Percentiles rank a stretch among this genome's conserved stretches.
phyloP scores from a whole-genome alignment of 1,140 invertebrate species.

The Gryllus bimaculatus region DNA sequence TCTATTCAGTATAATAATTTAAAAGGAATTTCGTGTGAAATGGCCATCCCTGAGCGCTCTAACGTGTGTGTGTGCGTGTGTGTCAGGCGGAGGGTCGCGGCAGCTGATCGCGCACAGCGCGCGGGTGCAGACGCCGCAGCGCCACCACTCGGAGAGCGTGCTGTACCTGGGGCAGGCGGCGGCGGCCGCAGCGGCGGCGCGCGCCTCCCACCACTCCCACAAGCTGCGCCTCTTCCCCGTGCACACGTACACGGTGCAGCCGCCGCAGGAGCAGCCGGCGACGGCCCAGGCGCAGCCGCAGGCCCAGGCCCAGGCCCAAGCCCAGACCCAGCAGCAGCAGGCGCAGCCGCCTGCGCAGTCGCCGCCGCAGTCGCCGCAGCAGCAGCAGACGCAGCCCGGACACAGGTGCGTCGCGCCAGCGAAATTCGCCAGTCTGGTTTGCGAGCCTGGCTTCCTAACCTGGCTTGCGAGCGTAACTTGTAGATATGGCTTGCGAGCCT shows the following conservation, averaged over 20 bases:
- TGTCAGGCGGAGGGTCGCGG: conserved; percentile 27
- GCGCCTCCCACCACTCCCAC: conserved; percentile 34
- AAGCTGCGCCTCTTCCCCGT: conserved; percentile 42
- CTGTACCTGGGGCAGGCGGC: conserved; percentile 46
- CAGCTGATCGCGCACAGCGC: conserved; percentile 71
- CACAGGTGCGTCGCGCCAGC: not conserved
- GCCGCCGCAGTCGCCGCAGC: not conserved
- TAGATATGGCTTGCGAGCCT: no score
- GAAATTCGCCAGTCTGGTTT: no score
- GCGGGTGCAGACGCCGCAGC: conserved; percentile 65
- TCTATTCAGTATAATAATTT: no score
- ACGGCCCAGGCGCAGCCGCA: conserved; percentile 7
- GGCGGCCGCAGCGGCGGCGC: conserved; percentile 23
- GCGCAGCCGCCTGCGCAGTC: not conserved
- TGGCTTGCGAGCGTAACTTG: no score
- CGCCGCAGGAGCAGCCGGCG: conserved; percentile 27
- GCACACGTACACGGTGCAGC: conserved; percentile 47
- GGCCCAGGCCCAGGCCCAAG: not conserved
- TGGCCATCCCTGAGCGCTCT: no score
- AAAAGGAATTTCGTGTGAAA: no score
- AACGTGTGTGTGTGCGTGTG: no score
- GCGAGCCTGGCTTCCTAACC: no score
- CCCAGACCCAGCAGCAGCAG: not conserved
- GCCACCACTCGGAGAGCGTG: conserved; percentile 71
- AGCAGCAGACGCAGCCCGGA: not conserved